phyloP scores from a whole-genome alignment of 2,113 vertebrate genomes.

The Myocastor coypus region DNA sequence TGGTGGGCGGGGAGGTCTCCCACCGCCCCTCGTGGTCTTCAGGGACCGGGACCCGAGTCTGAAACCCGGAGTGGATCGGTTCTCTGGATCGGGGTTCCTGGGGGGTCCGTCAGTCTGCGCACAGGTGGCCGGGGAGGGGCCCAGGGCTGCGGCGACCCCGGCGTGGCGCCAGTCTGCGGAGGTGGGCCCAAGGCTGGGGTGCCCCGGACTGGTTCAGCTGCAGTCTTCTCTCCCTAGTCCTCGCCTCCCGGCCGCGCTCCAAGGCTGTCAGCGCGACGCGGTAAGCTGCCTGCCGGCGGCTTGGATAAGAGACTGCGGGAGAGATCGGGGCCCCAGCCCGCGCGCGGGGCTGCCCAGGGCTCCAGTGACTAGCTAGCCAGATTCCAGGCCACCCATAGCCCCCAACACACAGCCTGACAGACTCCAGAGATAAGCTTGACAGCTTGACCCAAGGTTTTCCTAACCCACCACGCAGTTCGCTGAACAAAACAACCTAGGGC shows the following conservation, averaged over 20 bases:
- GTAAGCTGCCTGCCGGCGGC: constrained; percentile 9
- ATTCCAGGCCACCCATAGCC: not conserved
- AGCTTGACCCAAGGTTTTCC: constrained; percentile 43
- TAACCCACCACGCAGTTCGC: not conserved
- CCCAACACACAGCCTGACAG: not conserved
- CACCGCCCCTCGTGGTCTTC: constrained; percentile 64
- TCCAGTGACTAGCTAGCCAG: not conserved
- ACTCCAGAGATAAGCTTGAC: not conserved
- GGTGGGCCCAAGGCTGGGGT: not conserved
- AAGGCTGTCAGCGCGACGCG: constrained; percentile 5
- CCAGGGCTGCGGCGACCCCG: constrained; percentile 67
- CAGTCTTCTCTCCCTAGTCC: not conserved
- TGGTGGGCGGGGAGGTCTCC: constrained; percentile 69
- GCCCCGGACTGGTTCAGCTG: constrained; percentile 50
- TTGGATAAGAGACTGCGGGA: constrained; percentile 69
- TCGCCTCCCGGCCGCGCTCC: constrained; percentile 28
- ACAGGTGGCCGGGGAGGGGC: constrained; percentile 81
- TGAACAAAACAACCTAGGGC: constrained; percentile 49
- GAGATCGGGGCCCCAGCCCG: constrained; percentile 8
- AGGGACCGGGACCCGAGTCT: constrained; percentile 39
- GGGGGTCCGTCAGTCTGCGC: constrained; percentile 47
- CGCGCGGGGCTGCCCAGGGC: not conserved
- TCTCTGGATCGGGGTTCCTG: constrained; percentile 67
- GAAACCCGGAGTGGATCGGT: constrained; percentile 77
- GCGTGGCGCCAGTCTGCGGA: constrained; percentile 66